Evolutionary conservation across 2,888 invertebrate species (phyloP).

Genomic region (Tetragonula carbonaria): DNA sequence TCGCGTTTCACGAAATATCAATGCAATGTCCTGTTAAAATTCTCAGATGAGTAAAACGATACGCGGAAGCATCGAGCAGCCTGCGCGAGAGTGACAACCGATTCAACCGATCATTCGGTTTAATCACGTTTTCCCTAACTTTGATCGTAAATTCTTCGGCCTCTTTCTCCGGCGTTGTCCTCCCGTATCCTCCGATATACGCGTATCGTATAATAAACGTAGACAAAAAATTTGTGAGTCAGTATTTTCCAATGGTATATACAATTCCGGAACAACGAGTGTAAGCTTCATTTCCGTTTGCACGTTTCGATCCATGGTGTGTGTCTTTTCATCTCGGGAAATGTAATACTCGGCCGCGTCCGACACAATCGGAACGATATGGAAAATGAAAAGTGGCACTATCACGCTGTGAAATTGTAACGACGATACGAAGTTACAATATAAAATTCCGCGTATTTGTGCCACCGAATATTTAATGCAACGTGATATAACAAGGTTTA

Average conservation of each 20-base stretch:
- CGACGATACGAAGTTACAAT: not conserved
- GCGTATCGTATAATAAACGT: not conserved
- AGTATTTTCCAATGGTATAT: not conserved
- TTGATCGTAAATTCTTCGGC: not conserved
- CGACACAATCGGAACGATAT: too few species aligned
- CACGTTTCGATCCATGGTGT: not conserved
- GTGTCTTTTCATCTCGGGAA: too few species aligned
- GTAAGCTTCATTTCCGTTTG: not conserved
- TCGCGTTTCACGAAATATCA: slow-evolving; percentile 45
- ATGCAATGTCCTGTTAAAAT: slow-evolving; percentile 40
- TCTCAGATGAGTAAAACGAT: slow-evolving; percentile 28
- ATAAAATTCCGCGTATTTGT: not conserved
- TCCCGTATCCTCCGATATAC: not conserved
- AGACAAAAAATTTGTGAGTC: too few species aligned
- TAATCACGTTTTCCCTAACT: slow-evolving; percentile 9
- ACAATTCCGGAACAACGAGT: not conserved
- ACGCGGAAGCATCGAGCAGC: slow-evolving; percentile 17
- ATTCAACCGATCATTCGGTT: slow-evolving; percentile 17
- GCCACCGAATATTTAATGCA: not conserved
- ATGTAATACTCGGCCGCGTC: not conserved
- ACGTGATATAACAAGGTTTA: not conserved
- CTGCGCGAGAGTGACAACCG: slow-evolving; percentile 22
- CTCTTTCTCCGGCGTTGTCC: too few species aligned
- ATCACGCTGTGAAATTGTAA: not conserved
- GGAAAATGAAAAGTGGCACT: too few species aligned